These are phyloP conservation scores for Lutjanus campechanus DNA, from an alignment of 2,797 vertebrate genomes.

Conservation along the genomic window DNA sequence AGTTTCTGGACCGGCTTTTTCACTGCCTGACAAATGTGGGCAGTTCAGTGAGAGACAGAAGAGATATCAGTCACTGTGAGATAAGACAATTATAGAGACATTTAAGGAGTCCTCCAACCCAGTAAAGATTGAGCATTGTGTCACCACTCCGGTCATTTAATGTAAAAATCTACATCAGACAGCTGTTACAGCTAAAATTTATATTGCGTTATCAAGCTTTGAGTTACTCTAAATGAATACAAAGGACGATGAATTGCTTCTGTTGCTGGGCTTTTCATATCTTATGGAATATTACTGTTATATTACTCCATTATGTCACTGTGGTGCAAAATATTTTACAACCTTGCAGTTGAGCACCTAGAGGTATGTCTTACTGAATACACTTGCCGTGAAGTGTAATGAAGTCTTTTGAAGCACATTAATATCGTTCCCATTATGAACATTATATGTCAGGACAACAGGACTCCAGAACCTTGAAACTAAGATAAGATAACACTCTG, in stretches of 20 bases:
- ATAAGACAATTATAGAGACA: slow-evolving; percentile 46
- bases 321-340: background rate
- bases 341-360: background rate
- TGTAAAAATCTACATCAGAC: slow-evolving; percentile 9
- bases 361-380: background rate
- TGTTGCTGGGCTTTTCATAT: background rate
- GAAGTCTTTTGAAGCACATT: background rate
- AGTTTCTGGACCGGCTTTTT: slow-evolving; percentile 53
- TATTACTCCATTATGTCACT: background rate
- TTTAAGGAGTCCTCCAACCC: slow-evolving; percentile 33
- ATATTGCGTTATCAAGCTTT: background rate
- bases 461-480: slow-evolving; percentile 1
- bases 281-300: slow-evolving; percentile 1
- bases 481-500: background rate
- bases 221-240: background rate
- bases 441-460: slow-evolving; percentile 17
- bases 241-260: background rate
- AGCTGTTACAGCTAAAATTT: background rate
- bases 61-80: slow-evolving; percentile 33
- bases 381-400: background rate
- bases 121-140: slow-evolving; percentile 23
- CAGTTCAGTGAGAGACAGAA: slow-evolving; percentile 22
- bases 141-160: slow-evolving; percentile 27
- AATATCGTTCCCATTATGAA: slow-evolving; percentile 32
- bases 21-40: slow-evolving; percentile 40